phyloP scores from a whole-genome alignment of 2,888 invertebrate species.

The Meteorus colon region DNA sequence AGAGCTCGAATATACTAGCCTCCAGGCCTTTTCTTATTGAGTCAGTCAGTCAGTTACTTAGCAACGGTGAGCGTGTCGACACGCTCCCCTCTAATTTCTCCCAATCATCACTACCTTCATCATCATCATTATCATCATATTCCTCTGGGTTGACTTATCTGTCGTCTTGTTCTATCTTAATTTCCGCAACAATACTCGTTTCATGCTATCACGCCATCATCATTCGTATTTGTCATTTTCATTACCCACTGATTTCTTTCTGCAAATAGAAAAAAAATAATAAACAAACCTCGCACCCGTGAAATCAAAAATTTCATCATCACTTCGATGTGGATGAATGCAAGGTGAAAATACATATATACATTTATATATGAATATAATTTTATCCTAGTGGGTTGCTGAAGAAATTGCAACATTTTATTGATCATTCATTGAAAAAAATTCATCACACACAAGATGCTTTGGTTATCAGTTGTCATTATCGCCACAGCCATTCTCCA shows the following conservation, averaged over 20 bases:
- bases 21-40: slow-evolving; percentile 65
- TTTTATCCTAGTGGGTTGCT: slow-evolving; percentile 35
- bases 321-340: slow-evolving; percentile 42
- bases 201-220: background rate
- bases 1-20: slow-evolving; percentile 56
- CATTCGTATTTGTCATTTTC: background rate
- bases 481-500: slow-evolving; percentile 61
- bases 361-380: slow-evolving; percentile 22
- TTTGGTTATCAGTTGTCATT: slow-evolving; percentile 65
- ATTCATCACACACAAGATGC: slow-evolving; percentile 55
- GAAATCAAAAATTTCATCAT: slow-evolving; percentile 60
- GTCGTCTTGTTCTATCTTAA: background rate
- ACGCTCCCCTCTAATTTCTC: slow-evolving; percentile 47
- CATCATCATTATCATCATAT: slow-evolving; percentile 14
- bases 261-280: slow-evolving; percentile 10
- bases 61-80: slow-evolving; percentile 64
- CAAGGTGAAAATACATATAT: slow-evolving; percentile 9
- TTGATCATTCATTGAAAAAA: background rate
- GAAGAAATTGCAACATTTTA: slow-evolving; percentile 42
- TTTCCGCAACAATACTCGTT: slow-evolving; percentile 18
- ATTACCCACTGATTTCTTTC: background rate
- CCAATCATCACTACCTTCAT: slow-evolving; percentile 22
- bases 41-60: slow-evolving; percentile 69
- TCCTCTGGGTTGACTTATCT: background rate
- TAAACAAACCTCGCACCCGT: slow-evolving; percentile 48